Conservation (phyloP, 2,888 invertebrate genomes). For the Blomia tropicalis region DNA sequence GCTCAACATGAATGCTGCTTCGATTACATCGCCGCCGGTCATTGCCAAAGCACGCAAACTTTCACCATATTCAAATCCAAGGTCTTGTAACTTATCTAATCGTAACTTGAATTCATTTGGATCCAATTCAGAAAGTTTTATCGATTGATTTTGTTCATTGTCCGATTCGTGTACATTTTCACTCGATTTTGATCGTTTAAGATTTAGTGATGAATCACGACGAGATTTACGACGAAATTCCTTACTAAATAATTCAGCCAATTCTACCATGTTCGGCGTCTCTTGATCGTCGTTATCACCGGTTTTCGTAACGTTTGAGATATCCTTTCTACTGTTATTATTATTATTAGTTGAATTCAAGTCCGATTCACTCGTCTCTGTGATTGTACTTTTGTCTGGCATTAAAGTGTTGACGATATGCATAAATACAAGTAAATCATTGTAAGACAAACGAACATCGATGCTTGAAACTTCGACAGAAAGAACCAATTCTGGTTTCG, state of each 20-base stretch:
- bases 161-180: neutral
- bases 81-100: neutral
- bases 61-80: neutral
- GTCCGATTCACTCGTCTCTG: too few species aligned
- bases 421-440: slow-evolving; percentile 78
- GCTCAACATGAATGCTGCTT: slow-evolving; percentile 8
- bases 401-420: slow-evolving; percentile 73
- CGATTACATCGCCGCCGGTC: slow-evolving; percentile 2
- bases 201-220: neutral
- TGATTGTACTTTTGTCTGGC: slow-evolving; percentile 42
- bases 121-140: neutral
- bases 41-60: slow-evolving; percentile 6
- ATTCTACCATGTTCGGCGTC: neutral
- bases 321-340: slow-evolving; percentile 33
- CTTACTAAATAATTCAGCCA: neutral
- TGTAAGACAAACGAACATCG: slow-evolving; percentile 71
- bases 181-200: neutral
- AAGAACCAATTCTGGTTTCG: slow-evolving; percentile 21
- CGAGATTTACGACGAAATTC: neutral
- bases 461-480: slow-evolving; percentile 40
- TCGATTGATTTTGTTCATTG: neutral
- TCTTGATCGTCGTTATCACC: neutral
- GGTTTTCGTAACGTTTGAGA: too few species aligned
- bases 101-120: neutral
- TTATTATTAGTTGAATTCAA: neutral